Evolutionary conservation across 2,888 invertebrate genomes (phyloP).

Genomic region (Lathronympha strigana): DNA sequence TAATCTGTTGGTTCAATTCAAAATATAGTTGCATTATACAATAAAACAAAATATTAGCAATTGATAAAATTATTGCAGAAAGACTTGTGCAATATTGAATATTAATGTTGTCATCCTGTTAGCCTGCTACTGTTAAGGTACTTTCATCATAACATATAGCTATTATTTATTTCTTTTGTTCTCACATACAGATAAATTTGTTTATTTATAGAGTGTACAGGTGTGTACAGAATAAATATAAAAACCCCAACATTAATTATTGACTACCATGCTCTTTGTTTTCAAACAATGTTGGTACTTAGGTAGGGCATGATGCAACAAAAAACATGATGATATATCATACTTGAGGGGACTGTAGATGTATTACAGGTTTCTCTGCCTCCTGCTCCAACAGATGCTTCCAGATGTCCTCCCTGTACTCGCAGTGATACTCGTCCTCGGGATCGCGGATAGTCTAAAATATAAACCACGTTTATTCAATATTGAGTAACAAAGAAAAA

Average conservation of each 20-base stretch:
- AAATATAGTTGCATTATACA: no score
- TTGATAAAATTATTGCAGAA: not conserved
- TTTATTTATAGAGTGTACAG: no score
- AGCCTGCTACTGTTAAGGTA: no score
- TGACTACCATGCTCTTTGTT: slow-evolving; percentile 14
- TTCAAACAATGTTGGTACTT: slow-evolving; percentile 31
- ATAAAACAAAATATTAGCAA: not conserved
- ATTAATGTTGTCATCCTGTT: not conserved
- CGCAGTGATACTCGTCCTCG: slow-evolving; percentile 72
- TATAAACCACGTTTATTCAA: slow-evolving; percentile 43
- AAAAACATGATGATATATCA: slow-evolving; percentile 25
- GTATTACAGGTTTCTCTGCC: slow-evolving; percentile 69
- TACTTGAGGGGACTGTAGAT: slow-evolving; percentile 81
- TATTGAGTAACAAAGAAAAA: slow-evolving; percentile 48
- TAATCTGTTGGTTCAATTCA: no score
- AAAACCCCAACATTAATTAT: not conserved
- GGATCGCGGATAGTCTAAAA: slow-evolving; percentile 61
- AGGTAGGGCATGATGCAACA: slow-evolving; percentile 25
- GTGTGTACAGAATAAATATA: not conserved
- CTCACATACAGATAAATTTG: no score
- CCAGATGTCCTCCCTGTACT: slow-evolving; percentile 77
- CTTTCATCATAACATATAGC: not conserved
- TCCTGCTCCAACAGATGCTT: slow-evolving; percentile 72
- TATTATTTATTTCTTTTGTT: not conserved
- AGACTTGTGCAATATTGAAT: not conserved